A percentile compares a stretch with the other conserved stretches of the same genome.
These are phyloP conservation scores for Pheosia tremula DNA, from an alignment of 2,888 invertebrate genomes.

Conservation along the genomic window DNA sequence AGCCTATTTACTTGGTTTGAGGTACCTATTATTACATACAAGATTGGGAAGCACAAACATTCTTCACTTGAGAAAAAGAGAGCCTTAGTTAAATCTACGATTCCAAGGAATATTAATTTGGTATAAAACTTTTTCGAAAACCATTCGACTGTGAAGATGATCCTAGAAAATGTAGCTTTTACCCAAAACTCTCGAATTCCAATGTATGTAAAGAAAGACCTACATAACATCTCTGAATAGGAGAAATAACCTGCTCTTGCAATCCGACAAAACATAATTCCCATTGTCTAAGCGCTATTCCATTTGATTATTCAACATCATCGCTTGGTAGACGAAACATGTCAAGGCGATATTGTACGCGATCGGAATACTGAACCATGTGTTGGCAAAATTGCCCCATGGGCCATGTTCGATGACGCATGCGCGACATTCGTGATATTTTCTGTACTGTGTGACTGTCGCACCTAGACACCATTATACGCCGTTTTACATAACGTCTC, in stretches of 20 bases:
- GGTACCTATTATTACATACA: not conserved
- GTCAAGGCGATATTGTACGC: constrained; percentile 65
- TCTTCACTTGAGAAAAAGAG: too few relatives aligned
- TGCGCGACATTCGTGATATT: constrained; percentile 27
- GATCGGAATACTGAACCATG: constrained; percentile 63
- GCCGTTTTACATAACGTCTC: too few relatives aligned
- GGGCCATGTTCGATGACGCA: constrained; percentile 54
- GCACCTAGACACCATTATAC: not conserved
- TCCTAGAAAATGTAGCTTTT: too few relatives aligned
- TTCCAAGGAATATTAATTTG: too few relatives aligned
- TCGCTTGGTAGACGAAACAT: constrained; percentile 45
- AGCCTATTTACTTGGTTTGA: not conserved
- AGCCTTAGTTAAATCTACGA: too few relatives aligned
- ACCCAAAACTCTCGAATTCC: too few relatives aligned
- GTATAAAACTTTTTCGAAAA: too few relatives aligned
- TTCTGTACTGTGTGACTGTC: not conserved
- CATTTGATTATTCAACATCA: constrained; percentile 47
- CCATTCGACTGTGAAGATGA: too few relatives aligned
- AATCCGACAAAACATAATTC: not conserved
- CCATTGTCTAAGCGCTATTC: constrained; percentile 22
- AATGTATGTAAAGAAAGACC: too few relatives aligned
- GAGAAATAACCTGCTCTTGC: not conserved
- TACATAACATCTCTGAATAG: not conserved
- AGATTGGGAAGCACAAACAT: too few relatives aligned
- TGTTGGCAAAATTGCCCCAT: constrained; percentile 57